Evolutionary conservation across 2,797 vertebrate species (phyloP), one percentile per base, ranked within the genome.

Genomic region (Macropodus opercularis): DNA sequence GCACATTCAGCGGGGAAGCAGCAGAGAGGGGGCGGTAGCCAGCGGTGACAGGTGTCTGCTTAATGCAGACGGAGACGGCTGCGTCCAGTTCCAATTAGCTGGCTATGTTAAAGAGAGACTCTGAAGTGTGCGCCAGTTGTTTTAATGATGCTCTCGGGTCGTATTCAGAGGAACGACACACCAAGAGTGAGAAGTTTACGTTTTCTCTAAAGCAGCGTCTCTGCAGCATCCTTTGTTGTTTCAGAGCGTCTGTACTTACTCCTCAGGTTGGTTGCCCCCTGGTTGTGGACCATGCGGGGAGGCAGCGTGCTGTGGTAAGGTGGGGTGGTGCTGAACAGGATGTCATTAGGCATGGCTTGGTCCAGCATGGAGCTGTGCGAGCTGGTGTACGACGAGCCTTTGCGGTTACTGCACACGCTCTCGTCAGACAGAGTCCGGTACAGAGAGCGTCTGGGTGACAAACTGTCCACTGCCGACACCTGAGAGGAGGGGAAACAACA

Each of bases 361-460:
- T 98, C 96, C 61, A 98, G 89, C 85, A 96, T 77, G 34, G 96
- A 98, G 75, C 96, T 97, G 34, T 93, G 94, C 1, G 96, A 98
- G 80, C 95, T 96, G 75, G 92, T 84, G 0, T 96, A 96, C 11
- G 96, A 96, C 0, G 95, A 95, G 10, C 92, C 94, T 85, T 94
- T 94, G 3, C 96, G 92, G 58, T 94, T 95, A 76, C 95, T 96
- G 72, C 96, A 97, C 66, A 99, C 90, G 10, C 97, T 98, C 75
- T 99, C 97, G 4, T 99, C 97, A 0, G 97, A 99, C 6, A 98
- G 88, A 0, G 97, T 98, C 59, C 97, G 94, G 79, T 96, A 97
- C 3, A 99, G 89, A 0, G 93, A 94, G 53, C 93, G 94, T 53
- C 94, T 90, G 0, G 95, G 96, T 12, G 96, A 97, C 69, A 93